Conservation (phyloP, 2,797 vertebrate genomes). For the Xiphophorus birchmanni region DNA sequence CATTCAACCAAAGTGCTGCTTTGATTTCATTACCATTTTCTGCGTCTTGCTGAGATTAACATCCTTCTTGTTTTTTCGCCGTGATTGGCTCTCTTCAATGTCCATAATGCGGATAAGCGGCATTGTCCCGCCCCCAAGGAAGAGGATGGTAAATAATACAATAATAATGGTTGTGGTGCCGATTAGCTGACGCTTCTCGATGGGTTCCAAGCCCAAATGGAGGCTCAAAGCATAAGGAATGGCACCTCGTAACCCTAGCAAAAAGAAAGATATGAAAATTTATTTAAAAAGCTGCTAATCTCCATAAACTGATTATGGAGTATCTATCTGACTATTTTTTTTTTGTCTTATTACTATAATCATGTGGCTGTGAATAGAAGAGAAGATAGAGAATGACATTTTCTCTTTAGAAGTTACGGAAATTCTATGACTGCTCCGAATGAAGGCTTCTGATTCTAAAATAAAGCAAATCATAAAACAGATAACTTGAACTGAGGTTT, state of each 20-base stretch:
- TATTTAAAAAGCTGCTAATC: not conserved
- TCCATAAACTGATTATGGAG: not conserved
- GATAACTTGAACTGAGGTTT: not conserved
- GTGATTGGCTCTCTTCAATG: slow-evolving; percentile 90
- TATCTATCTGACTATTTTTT: too few relatives aligned
- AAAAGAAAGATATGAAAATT: not conserved
- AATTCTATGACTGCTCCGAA: not conserved
- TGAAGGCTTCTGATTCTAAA: not conserved
- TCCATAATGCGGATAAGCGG: slow-evolving; percentile 95
- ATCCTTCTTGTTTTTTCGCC: slow-evolving; percentile 91
- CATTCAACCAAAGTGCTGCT: slow-evolving; percentile 1
- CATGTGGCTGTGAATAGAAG: not conserved
- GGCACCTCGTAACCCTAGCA: slow-evolving; percentile 90
- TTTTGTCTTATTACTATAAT: not conserved
- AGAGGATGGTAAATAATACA: slow-evolving; percentile 94
- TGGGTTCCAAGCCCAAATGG: slow-evolving; percentile 94
- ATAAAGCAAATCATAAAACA: not conserved
- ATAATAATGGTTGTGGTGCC: slow-evolving; percentile 98
- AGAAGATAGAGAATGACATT: not conserved
- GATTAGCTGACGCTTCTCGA: slow-evolving; percentile 96
- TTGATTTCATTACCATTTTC: slow-evolving; percentile 88
- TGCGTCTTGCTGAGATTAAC: slow-evolving; percentile 98
- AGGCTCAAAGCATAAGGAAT: slow-evolving; percentile 97
- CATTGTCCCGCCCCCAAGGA: slow-evolving; percentile 95
- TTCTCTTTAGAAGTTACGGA: not conserved